Conservation (phyloP, 2,797 vertebrate genomes). For the Chiropotes sagulatus region DNA sequence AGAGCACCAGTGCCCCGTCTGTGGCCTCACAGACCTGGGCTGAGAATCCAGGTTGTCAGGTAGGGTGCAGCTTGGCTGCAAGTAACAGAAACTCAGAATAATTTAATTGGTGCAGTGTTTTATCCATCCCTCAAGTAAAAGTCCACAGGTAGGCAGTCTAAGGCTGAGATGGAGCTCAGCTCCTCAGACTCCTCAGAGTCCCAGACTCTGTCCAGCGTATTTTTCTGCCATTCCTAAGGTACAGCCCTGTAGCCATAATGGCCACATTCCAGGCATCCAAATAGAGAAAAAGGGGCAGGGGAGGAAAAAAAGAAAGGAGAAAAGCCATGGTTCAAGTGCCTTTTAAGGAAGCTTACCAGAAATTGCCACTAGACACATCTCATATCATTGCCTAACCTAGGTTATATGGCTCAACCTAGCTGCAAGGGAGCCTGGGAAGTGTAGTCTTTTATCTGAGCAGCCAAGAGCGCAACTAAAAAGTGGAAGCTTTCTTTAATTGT, state of each 20-base stretch:
- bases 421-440: not conserved
- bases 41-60: not conserved
- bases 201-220: not conserved
- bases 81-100: not conserved
- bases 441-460: not conserved
- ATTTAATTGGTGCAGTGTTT: not conserved
- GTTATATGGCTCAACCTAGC: not conserved
- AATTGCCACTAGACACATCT: not conserved
- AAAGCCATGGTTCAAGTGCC: not conserved
- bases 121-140: not conserved
- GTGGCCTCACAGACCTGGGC: not conserved
- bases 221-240: not conserved
- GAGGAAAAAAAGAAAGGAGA: not conserved
- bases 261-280: not conserved
- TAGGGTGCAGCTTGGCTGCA: not conserved
- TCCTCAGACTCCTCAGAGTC: not conserved
- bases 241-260: rapidly evolving
- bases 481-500: not conserved
- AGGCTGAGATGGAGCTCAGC: not conserved
- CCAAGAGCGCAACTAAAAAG: not conserved
- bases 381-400: not conserved
- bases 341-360: not conserved
- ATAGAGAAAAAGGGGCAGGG: not conserved
- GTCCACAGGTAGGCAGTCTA: not conserved
- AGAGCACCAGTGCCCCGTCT: not conserved